A percentile compares a stretch with the other conserved stretches of the same genome.
phyloP scores from a whole-genome alignment of 2,888 invertebrate species.

The Doris montereyensis region DNA sequence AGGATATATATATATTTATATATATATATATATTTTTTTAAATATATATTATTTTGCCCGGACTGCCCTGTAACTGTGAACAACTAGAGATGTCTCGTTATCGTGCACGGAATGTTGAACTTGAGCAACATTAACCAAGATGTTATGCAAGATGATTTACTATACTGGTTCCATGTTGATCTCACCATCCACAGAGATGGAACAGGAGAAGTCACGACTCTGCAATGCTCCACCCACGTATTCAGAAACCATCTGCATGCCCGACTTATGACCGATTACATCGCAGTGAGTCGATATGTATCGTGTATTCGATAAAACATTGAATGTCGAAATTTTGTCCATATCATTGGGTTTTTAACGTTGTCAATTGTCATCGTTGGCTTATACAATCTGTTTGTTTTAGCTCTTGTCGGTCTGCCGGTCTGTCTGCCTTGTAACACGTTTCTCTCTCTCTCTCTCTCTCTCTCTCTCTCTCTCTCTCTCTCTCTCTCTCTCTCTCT shows the following conservation, averaged over 20 bases:
- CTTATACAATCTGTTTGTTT: not conserved
- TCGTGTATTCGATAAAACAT: not conserved
- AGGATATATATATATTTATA: too few species aligned
- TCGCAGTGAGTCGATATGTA: conserved; percentile 30
- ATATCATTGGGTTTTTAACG: too few species aligned
- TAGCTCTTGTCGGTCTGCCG: not conserved
- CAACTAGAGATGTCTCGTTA: too few species aligned
- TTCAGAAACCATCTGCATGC: conserved; percentile 36
- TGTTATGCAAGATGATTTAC: too few species aligned
- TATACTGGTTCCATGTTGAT: too few species aligned
- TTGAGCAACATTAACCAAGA: too few species aligned
- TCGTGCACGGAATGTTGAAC: too few species aligned
- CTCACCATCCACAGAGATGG: conserved; percentile 10
- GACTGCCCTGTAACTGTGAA: too few species aligned
- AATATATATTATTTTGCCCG: too few species aligned
- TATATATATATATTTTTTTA: too few species aligned
- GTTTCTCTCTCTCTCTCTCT: not conserved
- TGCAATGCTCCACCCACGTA: conserved; percentile 38
- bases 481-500: conserved; percentile 25
- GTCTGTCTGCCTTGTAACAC: not conserved
- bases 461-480: conserved; percentile 7
- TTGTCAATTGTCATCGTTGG: too few species aligned
- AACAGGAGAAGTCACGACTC: conserved; percentile 26
- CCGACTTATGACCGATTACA: conserved; percentile 31
- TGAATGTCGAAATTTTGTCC: too few species aligned